phyloP scores from a whole-genome alignment of 2,888 invertebrate species.

The Lottia scabra region DNA sequence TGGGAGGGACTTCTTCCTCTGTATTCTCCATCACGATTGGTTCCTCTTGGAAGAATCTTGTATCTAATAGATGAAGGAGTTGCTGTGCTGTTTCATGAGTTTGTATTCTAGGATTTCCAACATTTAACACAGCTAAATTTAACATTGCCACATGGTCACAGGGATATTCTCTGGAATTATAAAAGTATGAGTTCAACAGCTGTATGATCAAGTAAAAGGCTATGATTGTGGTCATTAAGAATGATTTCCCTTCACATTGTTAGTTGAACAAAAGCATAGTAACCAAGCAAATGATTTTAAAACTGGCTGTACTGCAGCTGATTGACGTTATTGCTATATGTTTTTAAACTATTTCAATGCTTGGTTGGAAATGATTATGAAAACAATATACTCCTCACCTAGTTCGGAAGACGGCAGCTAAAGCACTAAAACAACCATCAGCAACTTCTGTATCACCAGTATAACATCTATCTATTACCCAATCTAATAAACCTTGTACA shows the following conservation, averaged over 20 bases:
- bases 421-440: constrained; percentile 94
- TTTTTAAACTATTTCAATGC: too few relatives aligned
- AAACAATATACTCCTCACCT: constrained; percentile 75
- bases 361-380: too few relatives aligned
- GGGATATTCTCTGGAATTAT: constrained; percentile 64
- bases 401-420: constrained; percentile 96
- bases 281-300: too few relatives aligned
- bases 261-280: too few relatives aligned
- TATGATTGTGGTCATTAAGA: too few relatives aligned
- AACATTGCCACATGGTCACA: constrained; percentile 95
- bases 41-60: constrained; percentile 87
- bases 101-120: constrained; percentile 90
- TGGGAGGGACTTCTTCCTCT: constrained; percentile 37
- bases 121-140: constrained; percentile 95
- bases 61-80: constrained; percentile 89
- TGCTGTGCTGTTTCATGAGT: constrained; percentile 96
- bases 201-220: too few relatives aligned
- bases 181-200: too few relatives aligned
- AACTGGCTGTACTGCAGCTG: too few relatives aligned
- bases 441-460: constrained; percentile 91
- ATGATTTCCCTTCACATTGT: too few relatives aligned
- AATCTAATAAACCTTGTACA: constrained; percentile 80
- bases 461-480: constrained; percentile 98
- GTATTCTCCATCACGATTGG: constrained; percentile 61
- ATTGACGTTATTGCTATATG: too few relatives aligned